phyloP scores from a whole-genome alignment of 1,140 invertebrate genomes.

The Bombus balteatus region DNA sequence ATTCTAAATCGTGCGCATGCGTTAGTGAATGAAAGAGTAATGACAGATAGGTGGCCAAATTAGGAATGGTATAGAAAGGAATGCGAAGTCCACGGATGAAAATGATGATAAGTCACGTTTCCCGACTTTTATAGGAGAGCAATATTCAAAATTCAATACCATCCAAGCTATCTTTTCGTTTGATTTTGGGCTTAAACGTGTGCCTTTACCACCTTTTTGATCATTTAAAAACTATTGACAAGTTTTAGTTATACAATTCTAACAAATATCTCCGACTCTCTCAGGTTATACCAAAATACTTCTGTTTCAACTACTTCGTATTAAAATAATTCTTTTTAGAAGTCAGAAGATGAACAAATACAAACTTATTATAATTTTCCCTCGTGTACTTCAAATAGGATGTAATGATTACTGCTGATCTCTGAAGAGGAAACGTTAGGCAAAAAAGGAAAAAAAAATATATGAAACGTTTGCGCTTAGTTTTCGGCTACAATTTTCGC shows the following conservation, averaged over 20 bases:
- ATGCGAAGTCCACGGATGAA: neutral
- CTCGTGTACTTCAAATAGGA: neutral
- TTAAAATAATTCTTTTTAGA: too few species aligned
- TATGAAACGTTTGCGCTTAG: conserved; percentile 5
- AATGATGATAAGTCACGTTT: neutral
- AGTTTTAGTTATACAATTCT: neutral
- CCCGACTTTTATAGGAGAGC: neutral
- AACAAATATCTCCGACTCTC: too few species aligned
- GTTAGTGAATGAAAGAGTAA: conserved; percentile 7
- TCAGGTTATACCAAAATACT: too few species aligned
- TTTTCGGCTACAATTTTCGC: neutral
- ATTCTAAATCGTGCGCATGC: conserved; percentile 60
- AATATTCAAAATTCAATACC: neutral
- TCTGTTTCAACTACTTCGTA: too few species aligned
- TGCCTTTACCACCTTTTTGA: neutral
- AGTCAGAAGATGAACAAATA: neutral
- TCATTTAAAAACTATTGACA: too few species aligned
- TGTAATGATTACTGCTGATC: neutral
- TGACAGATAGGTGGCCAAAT: conserved; percentile 3
- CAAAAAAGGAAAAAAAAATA: neutral
- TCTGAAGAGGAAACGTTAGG: neutral
- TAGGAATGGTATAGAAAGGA: neutral
- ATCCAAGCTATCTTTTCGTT: neutral
- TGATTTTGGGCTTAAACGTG: neutral
- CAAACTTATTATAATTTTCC: neutral